phyloP scores from a whole-genome alignment of 2,113 vertebrate species.

The Plotosus lineatus region DNA sequence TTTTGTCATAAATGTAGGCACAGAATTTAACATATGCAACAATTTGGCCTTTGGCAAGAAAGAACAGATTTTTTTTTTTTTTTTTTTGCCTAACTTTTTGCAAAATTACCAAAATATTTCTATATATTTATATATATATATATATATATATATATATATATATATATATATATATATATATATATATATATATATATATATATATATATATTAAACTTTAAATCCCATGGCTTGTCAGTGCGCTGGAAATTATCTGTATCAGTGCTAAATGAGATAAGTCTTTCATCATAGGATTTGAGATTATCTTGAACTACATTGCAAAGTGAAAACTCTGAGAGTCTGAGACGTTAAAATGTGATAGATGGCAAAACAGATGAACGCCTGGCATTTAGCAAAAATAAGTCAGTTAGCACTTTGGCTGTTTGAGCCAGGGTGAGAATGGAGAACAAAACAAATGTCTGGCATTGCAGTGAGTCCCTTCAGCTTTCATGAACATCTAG shows the following conservation, averaged over 20 bases:
- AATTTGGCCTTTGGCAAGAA: too few species aligned
- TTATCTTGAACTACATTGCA: conserved; percentile 68
- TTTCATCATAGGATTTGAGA: conserved; percentile 69
- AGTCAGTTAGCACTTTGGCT: not conserved
- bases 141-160: not conserved
- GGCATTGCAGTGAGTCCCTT: conserved; percentile 30
- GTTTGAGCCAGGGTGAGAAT: conserved; percentile 9
- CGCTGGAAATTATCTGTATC: conserved; percentile 57
- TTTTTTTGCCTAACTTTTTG: too few species aligned
- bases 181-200: too few species aligned
- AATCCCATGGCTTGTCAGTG: conserved; percentile 59
- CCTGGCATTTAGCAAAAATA: conserved; percentile 37
- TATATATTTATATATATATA: too few species aligned
- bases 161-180: not conserved
- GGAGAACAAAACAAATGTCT: conserved; percentile 12
- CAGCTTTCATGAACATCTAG: conserved; percentile 35
- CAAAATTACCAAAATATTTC: too few species aligned
- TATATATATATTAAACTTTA: too few species aligned
- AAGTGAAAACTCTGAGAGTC: conserved; percentile 59
- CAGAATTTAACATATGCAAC: too few species aligned
- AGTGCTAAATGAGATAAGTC: conserved; percentile 58
- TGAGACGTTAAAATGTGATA: conserved; percentile 61
- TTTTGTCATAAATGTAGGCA: too few species aligned
- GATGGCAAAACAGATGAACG: conserved; percentile 67
- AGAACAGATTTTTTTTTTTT: too few species aligned